Evolutionary conservation across 2,888 invertebrate species (phyloP), one percentile per base, ranked within the genome.

Genomic region (Zeuzera pyrina): DNA sequence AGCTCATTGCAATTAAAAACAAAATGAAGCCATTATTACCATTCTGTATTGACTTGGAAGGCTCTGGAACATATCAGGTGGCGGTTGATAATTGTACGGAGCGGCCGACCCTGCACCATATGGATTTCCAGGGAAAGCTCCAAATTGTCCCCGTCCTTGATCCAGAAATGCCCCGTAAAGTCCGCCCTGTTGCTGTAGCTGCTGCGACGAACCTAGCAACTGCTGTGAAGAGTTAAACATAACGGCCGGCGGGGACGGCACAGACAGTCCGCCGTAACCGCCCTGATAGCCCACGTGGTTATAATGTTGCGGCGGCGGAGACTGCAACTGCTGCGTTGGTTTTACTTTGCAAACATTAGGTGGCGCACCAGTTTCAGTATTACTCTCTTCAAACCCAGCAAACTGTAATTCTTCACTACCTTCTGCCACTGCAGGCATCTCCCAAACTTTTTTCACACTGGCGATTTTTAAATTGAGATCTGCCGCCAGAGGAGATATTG

Each of bases 391-490:
- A 38, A 79, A 78, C 6, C 66, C 74, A 30, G 76, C 58, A 45
- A 78, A 81, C 48, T 78, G 71, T 52, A 67, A 68, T 69, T 63
- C 88, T 74, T 63, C 85, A 49, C 49, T 77, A 50, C 60, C 86
- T 52, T 90, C 90, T 12, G 87, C 87, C 11, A 88, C 89, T 1
- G 89, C 87, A 10, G 89, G 88, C 89, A 89, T 90, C 57, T 94
- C 93, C 93, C 93, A 94, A 11, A 92, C 91, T 53, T 92, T 94
- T 72, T 97, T 97, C 26, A 96, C 96, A 42, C 95, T 94, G 21
- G 95, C 95, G 50, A 97, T 96, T 83, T 97, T 97, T 78, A 94
- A 88, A 78, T 95, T 95, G 45, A 97, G 87, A 71, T 97, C 97
- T 22, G 95, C 95, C 22, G 94, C 92, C 42, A 92, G 89, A 11